A percentile compares a stretch with the other conserved stretches of the same genome.
Conservation (phyloP, 1,140 invertebrate genomes). For the Atta colombica region DNA sequence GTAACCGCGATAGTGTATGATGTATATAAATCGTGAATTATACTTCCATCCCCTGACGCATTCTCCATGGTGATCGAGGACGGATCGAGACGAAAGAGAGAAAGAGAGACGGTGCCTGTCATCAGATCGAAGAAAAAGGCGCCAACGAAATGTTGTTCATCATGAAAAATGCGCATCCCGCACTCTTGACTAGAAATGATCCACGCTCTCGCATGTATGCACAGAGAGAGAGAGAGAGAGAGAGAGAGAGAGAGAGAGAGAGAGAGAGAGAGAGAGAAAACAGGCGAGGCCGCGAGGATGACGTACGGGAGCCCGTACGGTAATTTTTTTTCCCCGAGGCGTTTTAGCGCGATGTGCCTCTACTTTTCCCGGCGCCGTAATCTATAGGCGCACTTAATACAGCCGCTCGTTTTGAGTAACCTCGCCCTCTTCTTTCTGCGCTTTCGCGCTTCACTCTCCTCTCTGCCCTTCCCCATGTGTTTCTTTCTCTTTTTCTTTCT, state of each 20-base stretch:
- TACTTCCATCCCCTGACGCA: neutral
- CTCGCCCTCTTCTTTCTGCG: conserved; percentile 66
- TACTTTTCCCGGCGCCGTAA: conserved; percentile 80
- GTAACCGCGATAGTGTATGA: neutral
- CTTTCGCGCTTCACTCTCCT: neutral
- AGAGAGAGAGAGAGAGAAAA: neutral
- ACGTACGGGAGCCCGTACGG: conserved; percentile 76
- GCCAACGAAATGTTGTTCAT: conserved; percentile 45
- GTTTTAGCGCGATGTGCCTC: conserved; percentile 81
- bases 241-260: neutral
- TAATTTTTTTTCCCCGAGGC: conserved; percentile 79
- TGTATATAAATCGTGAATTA: conserved; percentile 28
- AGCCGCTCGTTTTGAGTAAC: conserved; percentile 81
- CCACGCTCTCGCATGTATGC: neutral
- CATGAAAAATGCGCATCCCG: conserved; percentile 45
- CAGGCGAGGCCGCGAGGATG: conserved; percentile 67
- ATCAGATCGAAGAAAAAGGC: conserved; percentile 48
- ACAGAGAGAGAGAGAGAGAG: too few relatives aligned
- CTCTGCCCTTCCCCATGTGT: conserved; percentile 22
- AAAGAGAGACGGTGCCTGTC: neutral
- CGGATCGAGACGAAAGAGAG: neutral
- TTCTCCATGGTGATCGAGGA: neutral
- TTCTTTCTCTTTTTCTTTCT: conserved; percentile 46
- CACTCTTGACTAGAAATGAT: neutral
- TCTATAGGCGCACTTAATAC: conserved; percentile 86